Conservation (phyloP, 2,888 invertebrate genomes). For the Pachydiplax longipennis region DNA sequence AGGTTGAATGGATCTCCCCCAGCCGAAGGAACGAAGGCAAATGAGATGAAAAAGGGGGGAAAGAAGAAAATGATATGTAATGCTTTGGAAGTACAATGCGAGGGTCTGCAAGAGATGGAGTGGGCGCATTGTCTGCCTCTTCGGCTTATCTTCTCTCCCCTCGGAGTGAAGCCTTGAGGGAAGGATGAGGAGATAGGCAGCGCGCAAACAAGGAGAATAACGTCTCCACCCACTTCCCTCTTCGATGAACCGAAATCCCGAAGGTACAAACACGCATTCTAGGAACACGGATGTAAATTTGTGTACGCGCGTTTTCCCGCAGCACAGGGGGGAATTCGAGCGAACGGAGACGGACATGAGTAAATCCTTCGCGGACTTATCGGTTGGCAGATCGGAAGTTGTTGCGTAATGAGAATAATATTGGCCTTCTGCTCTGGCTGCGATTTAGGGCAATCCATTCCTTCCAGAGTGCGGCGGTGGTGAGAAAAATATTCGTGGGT, state of each 20-base stretch:
- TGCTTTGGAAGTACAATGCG: constrained; percentile 23
- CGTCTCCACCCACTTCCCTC: not conserved
- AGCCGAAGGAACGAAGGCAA: not conserved
- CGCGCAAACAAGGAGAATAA: not conserved
- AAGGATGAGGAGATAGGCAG: not conserved
- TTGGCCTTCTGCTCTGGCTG: not conserved
- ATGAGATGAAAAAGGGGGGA: constrained; percentile 23
- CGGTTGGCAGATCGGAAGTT: not conserved
- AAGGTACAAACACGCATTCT: not conserved
- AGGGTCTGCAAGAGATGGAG: not conserved
- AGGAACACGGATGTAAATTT: not conserved
- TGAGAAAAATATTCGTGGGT: too few relatives aligned
- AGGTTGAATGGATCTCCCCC: not conserved
- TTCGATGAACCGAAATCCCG: not conserved
- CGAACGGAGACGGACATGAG: not conserved
- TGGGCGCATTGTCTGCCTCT: not conserved
- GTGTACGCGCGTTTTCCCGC: not conserved
- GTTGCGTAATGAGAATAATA: not conserved
- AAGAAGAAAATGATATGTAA: constrained; percentile 17
- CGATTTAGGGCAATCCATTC: not conserved
- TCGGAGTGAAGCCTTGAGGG: not conserved
- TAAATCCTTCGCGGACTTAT: not conserved
- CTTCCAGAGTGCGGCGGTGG: too few relatives aligned
- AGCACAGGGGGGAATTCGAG: not conserved
- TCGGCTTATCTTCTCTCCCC: constrained; percentile 4